Base-by-base conservation (phyloP, 1,140 invertebrate genomes). In the Nebria ingens region DNA sequence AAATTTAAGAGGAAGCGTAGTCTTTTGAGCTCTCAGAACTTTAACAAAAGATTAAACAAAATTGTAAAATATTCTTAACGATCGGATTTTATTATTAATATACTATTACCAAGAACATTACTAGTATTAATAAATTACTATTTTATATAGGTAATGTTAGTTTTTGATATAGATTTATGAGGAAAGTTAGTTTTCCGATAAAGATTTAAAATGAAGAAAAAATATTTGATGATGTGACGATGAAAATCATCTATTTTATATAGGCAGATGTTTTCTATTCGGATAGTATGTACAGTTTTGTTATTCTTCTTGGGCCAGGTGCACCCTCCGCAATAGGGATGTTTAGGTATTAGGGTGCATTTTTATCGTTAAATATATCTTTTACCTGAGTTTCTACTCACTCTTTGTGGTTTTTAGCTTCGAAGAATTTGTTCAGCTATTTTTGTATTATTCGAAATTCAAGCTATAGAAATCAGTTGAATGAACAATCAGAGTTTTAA, bases 271-370 rank as follows among this genome's bases (percentile, higher is more conserved):
- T 45, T 45, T 45, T 45, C 40, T 12, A 17, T 9, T 4, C 15
- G 40, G 15, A 17, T 45, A 45, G 17, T 45, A 45, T 45, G 17
- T 45, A 4, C 40, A 17, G 40, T 17, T 45, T 45, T 45, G 40
- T 45, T 45, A 45, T 45, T 45, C 15, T 17, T 45, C 40, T 45
- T 45, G 40, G 40, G 40, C 40, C 40, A 45, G 40, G 40, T 45
- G 40, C 40, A 45, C 40, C 40, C 40, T 45, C 15, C 6, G 25
- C 25, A 6, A 45, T n/a, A 45, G 40, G 40, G 40, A 45, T 45
- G 40, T 45, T 45, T 45, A 34, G 25, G n/a, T n/a, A 4, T 45
- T 11, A 17, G 40, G 40, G 6, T 45, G 40, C 15, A 17, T 45
- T 45, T 45, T 45, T 45, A 45, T 45, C 40, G 40, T n/a, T n/a